Conservation (phyloP, 2,888 invertebrate species). For the Drosophila histrio region DNA sequence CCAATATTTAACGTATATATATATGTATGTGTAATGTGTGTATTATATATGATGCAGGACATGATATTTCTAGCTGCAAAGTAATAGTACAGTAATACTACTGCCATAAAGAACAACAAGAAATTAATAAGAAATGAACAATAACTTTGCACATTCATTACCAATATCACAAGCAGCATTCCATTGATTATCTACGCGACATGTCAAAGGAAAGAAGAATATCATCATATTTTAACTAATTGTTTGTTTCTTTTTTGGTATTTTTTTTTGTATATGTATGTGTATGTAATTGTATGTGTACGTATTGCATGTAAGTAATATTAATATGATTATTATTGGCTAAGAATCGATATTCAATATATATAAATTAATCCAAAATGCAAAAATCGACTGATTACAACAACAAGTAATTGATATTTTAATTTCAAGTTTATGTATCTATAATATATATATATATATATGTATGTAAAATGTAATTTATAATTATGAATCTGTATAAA, state of each 20-base stretch:
- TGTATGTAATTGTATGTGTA: slow-evolving; percentile 31
- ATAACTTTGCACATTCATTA: slow-evolving; percentile 12
- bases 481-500: slow-evolving; percentile 19
- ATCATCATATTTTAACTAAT: background rate
- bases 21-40: slow-evolving; percentile 1
- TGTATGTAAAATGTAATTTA: slow-evolving; percentile 33
- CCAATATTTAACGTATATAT: slow-evolving; percentile 5
- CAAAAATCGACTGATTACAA: slow-evolving; percentile 67
- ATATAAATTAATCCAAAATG: slow-evolving; percentile 44
- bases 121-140: background rate
- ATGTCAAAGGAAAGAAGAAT: background rate
- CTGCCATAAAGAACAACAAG: slow-evolving; percentile 15
- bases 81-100: slow-evolving; percentile 3
- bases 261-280: slow-evolving; percentile 16
- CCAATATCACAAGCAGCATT: slow-evolving; percentile 17
- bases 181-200: slow-evolving; percentile 10
- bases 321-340: slow-evolving; percentile 31
- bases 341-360: slow-evolving; percentile 44
- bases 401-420: slow-evolving; percentile 43
- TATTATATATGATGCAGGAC: background rate
- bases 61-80: slow-evolving; percentile 2
- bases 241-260: slow-evolving; percentile 2
- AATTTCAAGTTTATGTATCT: slow-evolving; percentile 16
- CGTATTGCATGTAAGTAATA: slow-evolving; percentile 47
- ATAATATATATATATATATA: background rate